Conservation (phyloP, 2,797 vertebrate species). For the Syncerus caffer region DNA sequence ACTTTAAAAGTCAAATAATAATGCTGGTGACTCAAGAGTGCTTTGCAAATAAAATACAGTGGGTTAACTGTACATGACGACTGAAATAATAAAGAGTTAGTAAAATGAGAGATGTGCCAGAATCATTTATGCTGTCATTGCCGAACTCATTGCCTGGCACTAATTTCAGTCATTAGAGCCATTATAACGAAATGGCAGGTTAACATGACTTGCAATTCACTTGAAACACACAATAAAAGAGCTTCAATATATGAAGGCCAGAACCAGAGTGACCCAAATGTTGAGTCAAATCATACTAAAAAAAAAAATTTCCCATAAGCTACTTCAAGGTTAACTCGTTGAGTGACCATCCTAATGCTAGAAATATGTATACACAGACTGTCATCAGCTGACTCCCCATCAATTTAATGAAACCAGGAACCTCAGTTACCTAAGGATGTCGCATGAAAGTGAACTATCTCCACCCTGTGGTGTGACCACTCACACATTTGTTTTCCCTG, state of each 20-base stretch:
- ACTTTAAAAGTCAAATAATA: conserved; percentile 35
- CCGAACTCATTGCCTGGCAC: neutral
- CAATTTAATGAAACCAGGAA: neutral
- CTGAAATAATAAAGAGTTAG: conserved; percentile 9
- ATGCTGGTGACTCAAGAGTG: neutral
- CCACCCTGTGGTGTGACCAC: neutral
- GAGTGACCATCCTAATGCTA: neutral
- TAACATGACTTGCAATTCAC: conserved; percentile 38
- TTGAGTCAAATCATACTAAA: neutral
- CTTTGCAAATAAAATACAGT: conserved; percentile 22
- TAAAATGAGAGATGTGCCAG: conserved; percentile 27
- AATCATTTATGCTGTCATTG: neutral
- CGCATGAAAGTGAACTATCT: neutral
- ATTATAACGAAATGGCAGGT: conserved; percentile 32
- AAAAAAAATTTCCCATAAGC: neutral
- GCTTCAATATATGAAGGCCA: neutral
- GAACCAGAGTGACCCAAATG: neutral
- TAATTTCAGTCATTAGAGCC: conserved; percentile 40
- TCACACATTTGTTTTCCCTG: neutral
- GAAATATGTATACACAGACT: fast-evolving
- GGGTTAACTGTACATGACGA: neutral
- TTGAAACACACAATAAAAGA: neutral
- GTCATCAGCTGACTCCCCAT: neutral
- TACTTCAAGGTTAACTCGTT: neutral
- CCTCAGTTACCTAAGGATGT: neutral